Conservation (phyloP, 1,140 invertebrate species). For the Cydia strobilella region DNA sequence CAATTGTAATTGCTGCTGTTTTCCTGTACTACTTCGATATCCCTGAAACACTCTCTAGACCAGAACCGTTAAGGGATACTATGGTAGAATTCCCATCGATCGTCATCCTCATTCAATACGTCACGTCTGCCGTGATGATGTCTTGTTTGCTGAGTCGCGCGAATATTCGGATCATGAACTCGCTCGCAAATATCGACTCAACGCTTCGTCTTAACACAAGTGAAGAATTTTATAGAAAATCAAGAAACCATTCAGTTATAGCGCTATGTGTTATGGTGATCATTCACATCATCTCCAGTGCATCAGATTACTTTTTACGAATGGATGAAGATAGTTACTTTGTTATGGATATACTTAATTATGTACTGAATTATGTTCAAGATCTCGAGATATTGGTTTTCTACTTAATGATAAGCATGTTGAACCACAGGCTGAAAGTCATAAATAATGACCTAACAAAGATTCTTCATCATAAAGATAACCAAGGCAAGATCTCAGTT, state of each 20-base stretch:
- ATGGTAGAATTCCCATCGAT: slow-evolving; percentile 48
- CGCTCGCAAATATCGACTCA: slow-evolving; percentile 46
- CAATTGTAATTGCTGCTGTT: slow-evolving; percentile 34
- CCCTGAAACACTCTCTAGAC: slow-evolving; percentile 16
- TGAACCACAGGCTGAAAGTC: slow-evolving; percentile 45
- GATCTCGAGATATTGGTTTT: slow-evolving; percentile 54
- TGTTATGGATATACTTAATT: slow-evolving; percentile 34
- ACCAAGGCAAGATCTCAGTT: slow-evolving; percentile 31
- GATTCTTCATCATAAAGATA: slow-evolving; percentile 45
- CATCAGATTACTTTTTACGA: slow-evolving; percentile 30
- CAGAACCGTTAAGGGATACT: slow-evolving; percentile 35
- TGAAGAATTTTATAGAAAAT: slow-evolving; percentile 45
- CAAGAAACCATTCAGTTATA: slow-evolving; percentile 36
- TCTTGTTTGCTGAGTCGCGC: slow-evolving; percentile 40
- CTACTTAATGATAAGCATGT: slow-evolving; percentile 50
- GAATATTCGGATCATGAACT: slow-evolving; percentile 47
- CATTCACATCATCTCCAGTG: slow-evolving; percentile 33
- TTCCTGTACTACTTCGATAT: slow-evolving; percentile 35
- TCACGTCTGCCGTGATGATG: slow-evolving; percentile 40
- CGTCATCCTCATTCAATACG: slow-evolving; percentile 48
- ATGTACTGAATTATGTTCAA: slow-evolving; percentile 50
- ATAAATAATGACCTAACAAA: slow-evolving; percentile 53
- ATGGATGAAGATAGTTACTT: slow-evolving; percentile 32
- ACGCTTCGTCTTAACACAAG: slow-evolving; percentile 46
- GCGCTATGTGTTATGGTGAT: slow-evolving; percentile 33